These are phyloP conservation scores for Tuta absoluta DNA, from an alignment of 2,888 invertebrate species.

Conservation along the genomic window DNA sequence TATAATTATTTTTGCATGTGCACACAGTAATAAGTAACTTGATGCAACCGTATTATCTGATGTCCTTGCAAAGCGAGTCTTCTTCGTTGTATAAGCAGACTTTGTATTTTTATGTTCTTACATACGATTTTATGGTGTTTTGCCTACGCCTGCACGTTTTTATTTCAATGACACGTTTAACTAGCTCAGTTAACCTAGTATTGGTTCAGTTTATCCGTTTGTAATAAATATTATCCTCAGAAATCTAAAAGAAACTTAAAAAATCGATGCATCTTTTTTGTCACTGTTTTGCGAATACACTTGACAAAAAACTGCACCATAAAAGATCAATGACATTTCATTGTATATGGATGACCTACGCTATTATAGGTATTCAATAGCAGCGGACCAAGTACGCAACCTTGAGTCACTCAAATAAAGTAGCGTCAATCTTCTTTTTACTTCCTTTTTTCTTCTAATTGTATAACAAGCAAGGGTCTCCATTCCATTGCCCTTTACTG, in stretches of 20 bases:
- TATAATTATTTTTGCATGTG: background rate
- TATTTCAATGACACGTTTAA: background rate
- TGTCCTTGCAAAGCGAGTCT: slow-evolving; percentile 15
- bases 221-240: background rate
- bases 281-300: background rate
- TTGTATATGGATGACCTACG: background rate
- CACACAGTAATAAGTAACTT: slow-evolving; percentile 4
- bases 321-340: background rate
- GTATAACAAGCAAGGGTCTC: slow-evolving; percentile 19
- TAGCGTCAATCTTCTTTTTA: background rate
- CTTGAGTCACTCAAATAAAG: slow-evolving; percentile 2
- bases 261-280: background rate
- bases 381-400: background rate
- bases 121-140: background rate
- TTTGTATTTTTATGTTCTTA: background rate
- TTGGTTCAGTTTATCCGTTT: background rate
- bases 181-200: background rate
- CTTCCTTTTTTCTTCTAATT: background rate
- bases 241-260: background rate
- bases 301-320: background rate
- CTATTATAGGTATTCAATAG: background rate
- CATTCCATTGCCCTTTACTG: slow-evolving; percentile 14
- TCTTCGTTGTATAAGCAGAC: background rate
- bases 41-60: slow-evolving; percentile 14
- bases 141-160: background rate